Evolutionary conservation across 2,888 invertebrate genomes (phyloP), one percentile per base, ranked within the genome.

Genomic region (Scotopteryx bipunctaria): DNA sequence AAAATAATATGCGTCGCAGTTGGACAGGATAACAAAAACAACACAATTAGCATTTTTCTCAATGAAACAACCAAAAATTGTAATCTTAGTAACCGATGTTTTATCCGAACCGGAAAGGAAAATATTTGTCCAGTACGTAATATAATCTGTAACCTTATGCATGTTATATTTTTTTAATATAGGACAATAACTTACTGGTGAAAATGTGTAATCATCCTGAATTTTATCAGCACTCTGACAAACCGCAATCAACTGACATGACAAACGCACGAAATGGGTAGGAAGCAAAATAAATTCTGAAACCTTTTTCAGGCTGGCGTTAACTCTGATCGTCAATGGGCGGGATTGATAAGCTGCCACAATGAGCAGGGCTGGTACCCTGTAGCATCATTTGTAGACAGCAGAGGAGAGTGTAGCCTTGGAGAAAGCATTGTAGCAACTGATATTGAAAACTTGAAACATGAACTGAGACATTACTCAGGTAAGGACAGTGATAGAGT

Each of bases 291-390:
- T n/a, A n/a, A n/a, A n/a, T n/a, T n/a, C n/a, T n/a, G n/a, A n/a
- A n/a, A n/a, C n/a, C n/a, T 40, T 42, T 63, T 59, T 29, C 50
- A 76, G 85, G 61, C 51, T 61, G 77, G 67, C 19, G 49, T 52
- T 2, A 37, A 23, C 1, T 55, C 76, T 3, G 59, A 61, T 29
- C 74, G 69, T 1, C 74, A 84, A 21, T 95, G 94, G 93, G 92
- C 92, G 57, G 95, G 95, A 19, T 91, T 92, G 13, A 91, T 96
- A 9, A 93, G 93, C 29, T 96, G 96, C 66, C 92, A 93, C 32
- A 90, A 92, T 5, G 83, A 87, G 3, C 79, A 78, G 21, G 94
- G 94, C 13, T 96, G 95, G 95, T 94, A 93, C 73, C 95, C 95
- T 0, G 91, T 93, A 2, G 94, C 94, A 0, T 86, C 94, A 5